Conservation (phyloP, 2,888 invertebrate species). For the Serripes groenlandicus region DNA sequence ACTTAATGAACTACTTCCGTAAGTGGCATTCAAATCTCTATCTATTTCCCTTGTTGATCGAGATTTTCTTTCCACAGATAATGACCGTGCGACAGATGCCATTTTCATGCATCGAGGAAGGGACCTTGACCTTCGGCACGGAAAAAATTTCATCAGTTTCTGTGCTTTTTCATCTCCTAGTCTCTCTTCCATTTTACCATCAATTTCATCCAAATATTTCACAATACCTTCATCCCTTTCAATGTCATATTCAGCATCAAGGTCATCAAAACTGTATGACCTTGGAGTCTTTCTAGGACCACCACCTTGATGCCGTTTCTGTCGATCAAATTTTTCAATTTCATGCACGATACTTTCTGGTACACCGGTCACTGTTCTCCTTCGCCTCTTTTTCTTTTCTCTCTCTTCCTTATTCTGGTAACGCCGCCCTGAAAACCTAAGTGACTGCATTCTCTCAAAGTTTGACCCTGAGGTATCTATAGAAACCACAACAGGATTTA, state of each 20-base stretch:
- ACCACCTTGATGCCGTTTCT: slow-evolving; percentile 61
- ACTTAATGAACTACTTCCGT: slow-evolving; percentile 74
- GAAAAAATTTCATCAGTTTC: slow-evolving; percentile 77
- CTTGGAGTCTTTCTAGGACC: slow-evolving; percentile 68
- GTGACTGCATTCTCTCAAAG: slow-evolving; percentile 95
- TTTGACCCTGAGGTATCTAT: slow-evolving; percentile 95
- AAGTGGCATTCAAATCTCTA: slow-evolving; percentile 52
- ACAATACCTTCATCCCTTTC: slow-evolving; percentile 76
- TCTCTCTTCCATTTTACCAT: slow-evolving; percentile 80
- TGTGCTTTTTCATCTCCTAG: slow-evolving; percentile 74
- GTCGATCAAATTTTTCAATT: slow-evolving; percentile 78
- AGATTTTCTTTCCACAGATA: slow-evolving; percentile 55
- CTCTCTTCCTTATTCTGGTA: slow-evolving; percentile 65
- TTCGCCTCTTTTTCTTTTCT: slow-evolving; percentile 72
- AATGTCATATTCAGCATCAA: slow-evolving; percentile 67
- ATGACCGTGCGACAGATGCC: slow-evolving; percentile 55
- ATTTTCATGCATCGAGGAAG: slow-evolving; percentile 79
- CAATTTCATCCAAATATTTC: slow-evolving; percentile 81
- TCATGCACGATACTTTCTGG: slow-evolving; percentile 79
- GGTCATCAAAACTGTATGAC: slow-evolving; percentile 81
- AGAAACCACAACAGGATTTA: slow-evolving; percentile 93
- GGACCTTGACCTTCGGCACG: slow-evolving; percentile 79
- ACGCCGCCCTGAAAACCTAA: slow-evolving; percentile 91
- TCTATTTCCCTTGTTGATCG: slow-evolving; percentile 60
- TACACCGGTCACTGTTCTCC: slow-evolving; percentile 81